phyloP scores from a whole-genome alignment of 2,797 vertebrate species.

The Sus cebifrons region DNA sequence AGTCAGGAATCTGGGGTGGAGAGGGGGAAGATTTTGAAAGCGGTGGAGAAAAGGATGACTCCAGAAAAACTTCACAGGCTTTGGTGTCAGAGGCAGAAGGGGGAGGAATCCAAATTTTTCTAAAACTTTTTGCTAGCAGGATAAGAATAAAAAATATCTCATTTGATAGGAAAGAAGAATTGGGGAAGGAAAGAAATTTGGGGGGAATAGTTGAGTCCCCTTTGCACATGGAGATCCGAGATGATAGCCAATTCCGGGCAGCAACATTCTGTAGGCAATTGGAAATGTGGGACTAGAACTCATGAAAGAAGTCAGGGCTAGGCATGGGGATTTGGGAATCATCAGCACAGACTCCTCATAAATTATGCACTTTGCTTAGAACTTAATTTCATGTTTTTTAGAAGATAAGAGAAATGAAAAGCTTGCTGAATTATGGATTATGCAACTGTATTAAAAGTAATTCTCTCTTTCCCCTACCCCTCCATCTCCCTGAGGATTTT shows the following conservation, averaged over 20 bases:
- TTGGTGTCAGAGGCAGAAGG: neutral
- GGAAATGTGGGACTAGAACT: conserved; percentile 22
- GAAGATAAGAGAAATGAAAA: conserved; percentile 83
- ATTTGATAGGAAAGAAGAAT: conserved; percentile 28
- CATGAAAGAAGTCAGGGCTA: conserved; percentile 3
- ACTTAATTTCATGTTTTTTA: conserved; percentile 84
- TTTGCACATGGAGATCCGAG: neutral
- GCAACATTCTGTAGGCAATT: neutral
- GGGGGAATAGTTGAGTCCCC: neutral
- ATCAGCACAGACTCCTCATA: conserved; percentile 71
- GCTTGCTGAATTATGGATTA: conserved; percentile 87
- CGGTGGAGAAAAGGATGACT: neutral
- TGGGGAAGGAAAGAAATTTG: neutral
- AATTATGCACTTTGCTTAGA: conserved; percentile 85
- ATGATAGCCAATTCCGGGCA: neutral
- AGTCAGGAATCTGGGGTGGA: neutral
- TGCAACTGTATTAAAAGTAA: conserved; percentile 80
- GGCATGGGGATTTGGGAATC: conserved; percentile 58
- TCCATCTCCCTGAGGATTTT: conserved; percentile 73
- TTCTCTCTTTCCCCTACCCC: conserved; percentile 29
- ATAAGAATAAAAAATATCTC: neutral
- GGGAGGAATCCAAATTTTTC: conserved; percentile 37
- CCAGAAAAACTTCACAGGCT: neutral
- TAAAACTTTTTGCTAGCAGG: conserved; percentile 19
- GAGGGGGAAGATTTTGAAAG: neutral